A percentile compares a stretch with the other conserved stretches of the same genome.
phyloP scores from a whole-genome alignment of 2,797 vertebrate species.

The Monodelphis domestica region DNA sequence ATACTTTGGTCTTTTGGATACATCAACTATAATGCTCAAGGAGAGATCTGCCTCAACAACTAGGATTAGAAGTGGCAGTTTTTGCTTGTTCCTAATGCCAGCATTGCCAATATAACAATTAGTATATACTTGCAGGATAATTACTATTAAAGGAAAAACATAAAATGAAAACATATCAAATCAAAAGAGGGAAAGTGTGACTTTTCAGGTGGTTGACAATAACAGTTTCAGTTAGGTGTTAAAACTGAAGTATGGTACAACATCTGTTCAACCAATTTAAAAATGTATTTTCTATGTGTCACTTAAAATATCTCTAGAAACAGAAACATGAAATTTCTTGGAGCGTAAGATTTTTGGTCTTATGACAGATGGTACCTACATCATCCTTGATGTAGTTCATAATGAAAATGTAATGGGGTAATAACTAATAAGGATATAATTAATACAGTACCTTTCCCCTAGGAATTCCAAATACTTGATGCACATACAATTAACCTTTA shows the following conservation, averaged over 20 bases:
- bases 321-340: background rate
- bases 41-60: background rate
- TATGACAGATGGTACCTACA: conserved; percentile 21
- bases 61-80: rapidly evolving
- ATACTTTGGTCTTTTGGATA: background rate
- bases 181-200: background rate
- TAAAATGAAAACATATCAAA: conserved; percentile 9
- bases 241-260: background rate
- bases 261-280: background rate
- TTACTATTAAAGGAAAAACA: background rate
- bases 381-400: background rate
- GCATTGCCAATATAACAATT: rapidly evolving
- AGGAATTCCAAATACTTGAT: background rate
- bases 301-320: background rate
- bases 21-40: background rate
- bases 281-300: background rate
- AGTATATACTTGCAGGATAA: background rate
- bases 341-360: background rate
- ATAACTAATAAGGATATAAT: conserved; percentile 15
- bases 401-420: background rate
- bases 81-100: background rate
- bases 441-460: conserved; percentile 27
- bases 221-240: conserved; percentile 36
- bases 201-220: conserved; percentile 1
- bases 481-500: conserved; percentile 1